Percentiles rank a stretch among this genome's conserved stretches.
phyloP scores from a whole-genome alignment of 2,888 invertebrate genomes.

The Isoperla grammatica region DNA sequence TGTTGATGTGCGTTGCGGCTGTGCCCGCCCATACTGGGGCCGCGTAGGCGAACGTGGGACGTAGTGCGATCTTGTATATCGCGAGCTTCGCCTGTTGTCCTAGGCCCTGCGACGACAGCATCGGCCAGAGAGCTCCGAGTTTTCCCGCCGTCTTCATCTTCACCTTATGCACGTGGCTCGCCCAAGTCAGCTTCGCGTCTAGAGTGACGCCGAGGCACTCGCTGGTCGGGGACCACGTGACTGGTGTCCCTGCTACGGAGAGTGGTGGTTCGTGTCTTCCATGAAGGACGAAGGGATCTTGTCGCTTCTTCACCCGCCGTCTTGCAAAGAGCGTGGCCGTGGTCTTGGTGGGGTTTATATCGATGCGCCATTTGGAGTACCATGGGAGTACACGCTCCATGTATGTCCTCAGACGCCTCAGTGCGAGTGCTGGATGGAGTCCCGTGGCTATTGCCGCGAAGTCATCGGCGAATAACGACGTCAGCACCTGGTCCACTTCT shows the following conservation, averaged over 20 bases:
- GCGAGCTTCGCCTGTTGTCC: background rate
- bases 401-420: background rate
- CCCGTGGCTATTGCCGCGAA: background rate
- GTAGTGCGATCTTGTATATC: no score
- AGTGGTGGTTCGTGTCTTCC: background rate
- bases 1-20: background rate
- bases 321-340: no score
- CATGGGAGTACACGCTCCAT: background rate
- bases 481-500: no score
- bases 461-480: conserved; percentile 11
- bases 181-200: conserved; percentile 6
- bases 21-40: background rate
- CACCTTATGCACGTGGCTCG: background rate
- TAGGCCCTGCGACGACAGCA: background rate
- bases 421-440: background rate
- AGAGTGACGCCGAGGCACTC: conserved; percentile 6
- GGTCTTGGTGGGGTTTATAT: no score
- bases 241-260: background rate
- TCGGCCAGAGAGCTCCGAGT: background rate
- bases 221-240: no score
- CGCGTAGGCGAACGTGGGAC: no score
- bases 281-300: background rate
- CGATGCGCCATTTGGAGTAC: conserved; percentile 10
- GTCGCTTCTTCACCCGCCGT: background rate
- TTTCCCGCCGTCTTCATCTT: background rate